These are phyloP conservation scores for Rallus limicola DNA, from an alignment of 2,113 vertebrate species.

Conservation along the genomic window DNA sequence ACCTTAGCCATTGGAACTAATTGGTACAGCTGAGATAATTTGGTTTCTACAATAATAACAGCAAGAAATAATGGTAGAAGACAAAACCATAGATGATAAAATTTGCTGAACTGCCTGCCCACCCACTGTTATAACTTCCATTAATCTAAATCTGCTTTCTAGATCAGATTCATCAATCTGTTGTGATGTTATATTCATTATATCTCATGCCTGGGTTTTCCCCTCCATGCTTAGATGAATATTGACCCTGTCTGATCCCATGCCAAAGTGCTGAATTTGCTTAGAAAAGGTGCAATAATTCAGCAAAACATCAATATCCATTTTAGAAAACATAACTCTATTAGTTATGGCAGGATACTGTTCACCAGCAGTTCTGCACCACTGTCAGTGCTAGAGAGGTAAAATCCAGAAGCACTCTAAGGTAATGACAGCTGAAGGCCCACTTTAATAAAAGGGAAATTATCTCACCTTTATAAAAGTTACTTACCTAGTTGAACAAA, in stretches of 20 bases:
- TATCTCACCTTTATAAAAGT: not conserved
- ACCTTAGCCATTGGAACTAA: not conserved
- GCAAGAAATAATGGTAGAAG: not conserved
- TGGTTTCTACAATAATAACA: not conserved
- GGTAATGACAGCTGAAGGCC: not conserved
- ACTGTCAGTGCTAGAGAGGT: not conserved
- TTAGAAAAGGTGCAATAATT: not conserved
- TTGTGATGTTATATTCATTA: not conserved
- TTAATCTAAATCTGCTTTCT: not conserved
- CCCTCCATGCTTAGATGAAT: not conserved
- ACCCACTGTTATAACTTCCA: not conserved
- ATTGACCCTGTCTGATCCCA: not conserved
- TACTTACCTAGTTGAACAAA: not conserved
- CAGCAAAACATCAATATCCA: not conserved
- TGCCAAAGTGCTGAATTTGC: not conserved
- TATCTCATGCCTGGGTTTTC: not conserved
- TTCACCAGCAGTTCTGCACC: not conserved
- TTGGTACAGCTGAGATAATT: not conserved
- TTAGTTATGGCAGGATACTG: not conserved
- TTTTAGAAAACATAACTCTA: not conserved
- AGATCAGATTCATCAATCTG: not conserved
- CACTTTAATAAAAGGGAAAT: not conserved
- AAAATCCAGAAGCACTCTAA: not conserved
- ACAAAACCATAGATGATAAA: not conserved
- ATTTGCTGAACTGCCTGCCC: not conserved